Percentiles rank a stretch among this genome's conserved stretches.
Conservation (phyloP, 2,888 invertebrate species). For the Plagodis dolabraria region DNA sequence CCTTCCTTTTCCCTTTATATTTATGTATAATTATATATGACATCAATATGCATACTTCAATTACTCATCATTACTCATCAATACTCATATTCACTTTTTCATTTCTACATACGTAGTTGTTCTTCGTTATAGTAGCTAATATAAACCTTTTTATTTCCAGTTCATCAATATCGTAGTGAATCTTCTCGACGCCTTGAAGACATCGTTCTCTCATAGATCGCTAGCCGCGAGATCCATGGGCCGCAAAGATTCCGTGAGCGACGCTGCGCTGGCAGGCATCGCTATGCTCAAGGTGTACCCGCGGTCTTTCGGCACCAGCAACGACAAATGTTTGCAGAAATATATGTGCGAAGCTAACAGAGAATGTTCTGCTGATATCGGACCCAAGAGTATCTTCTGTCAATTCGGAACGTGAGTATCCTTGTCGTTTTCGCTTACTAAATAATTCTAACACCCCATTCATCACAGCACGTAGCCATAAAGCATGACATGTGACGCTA, state of each 20-base stretch:
- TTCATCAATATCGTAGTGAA: constrained; percentile 97
- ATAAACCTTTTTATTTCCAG: constrained; percentile 70
- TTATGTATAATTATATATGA: constrained; percentile 39
- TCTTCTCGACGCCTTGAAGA: constrained; percentile 95
- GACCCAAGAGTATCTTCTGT: constrained; percentile 94
- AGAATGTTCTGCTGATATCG: constrained; percentile 93
- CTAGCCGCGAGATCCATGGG: constrained; percentile 93
- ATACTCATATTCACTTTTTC: background rate
- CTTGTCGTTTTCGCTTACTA: background rate
- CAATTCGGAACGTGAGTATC: constrained; percentile 95
- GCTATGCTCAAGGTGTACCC: constrained; percentile 96
- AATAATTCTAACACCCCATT: too few relatives aligned
- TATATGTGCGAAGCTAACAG: constrained; percentile 95
- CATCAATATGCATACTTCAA: constrained; percentile 21
- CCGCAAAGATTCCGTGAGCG: constrained; percentile 94
- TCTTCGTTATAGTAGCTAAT: too few relatives aligned
- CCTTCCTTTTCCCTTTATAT: constrained; percentile 70
- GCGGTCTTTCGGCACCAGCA: constrained; percentile 89
- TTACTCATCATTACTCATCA: constrained; percentile 6
- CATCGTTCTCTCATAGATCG: constrained; percentile 96
- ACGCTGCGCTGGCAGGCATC: constrained; percentile 94
- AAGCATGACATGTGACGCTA: too few relatives aligned
- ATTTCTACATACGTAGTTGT: background rate
- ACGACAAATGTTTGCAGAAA: constrained; percentile 94
- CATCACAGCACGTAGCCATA: too few relatives aligned